Evolutionary conservation across 2,113 vertebrate species (phyloP).

Genomic region (Bungarus multicinctus): DNA sequence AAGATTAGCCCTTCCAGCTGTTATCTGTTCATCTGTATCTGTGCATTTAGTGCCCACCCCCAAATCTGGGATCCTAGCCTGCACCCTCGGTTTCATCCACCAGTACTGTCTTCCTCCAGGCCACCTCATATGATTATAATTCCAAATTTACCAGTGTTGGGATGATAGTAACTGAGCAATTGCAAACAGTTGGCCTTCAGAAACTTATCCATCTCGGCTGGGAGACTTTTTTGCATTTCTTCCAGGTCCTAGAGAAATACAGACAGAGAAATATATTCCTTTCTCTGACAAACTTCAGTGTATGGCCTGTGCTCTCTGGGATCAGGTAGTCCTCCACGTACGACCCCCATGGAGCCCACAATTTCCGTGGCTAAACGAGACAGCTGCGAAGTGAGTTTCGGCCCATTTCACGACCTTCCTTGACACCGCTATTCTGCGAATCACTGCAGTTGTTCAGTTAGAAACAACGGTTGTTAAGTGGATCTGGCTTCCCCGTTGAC

Average conservation of each 20-base stretch:
- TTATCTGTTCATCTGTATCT: too few species aligned
- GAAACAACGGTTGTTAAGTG: too few species aligned
- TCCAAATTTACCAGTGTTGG: conserved; percentile 71
- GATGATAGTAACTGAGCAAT: conserved; percentile 79
- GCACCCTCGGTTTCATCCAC: too few species aligned
- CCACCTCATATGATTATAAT: too few species aligned
- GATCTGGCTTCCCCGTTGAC: too few species aligned
- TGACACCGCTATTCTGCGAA: too few species aligned
- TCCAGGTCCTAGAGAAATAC: conserved; percentile 66
- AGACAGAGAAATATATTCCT: not conserved
- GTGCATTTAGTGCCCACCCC: too few species aligned
- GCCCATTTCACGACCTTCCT: too few species aligned
- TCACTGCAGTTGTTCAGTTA: too few species aligned
- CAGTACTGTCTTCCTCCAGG: accelerated
- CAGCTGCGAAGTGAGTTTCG: too few species aligned
- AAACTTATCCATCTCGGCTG: conserved; percentile 73
- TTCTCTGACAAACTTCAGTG: not conserved
- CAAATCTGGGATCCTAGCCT: too few species aligned
- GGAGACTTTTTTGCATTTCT: conserved; percentile 72
- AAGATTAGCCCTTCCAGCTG: too few species aligned
- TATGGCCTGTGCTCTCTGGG: not conserved
- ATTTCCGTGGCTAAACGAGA: not conserved
- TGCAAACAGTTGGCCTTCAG: conserved; percentile 77
- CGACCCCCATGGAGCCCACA: not conserved
- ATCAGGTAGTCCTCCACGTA: not conserved